phyloP scores from a whole-genome alignment of 2,888 invertebrate genomes.

The Achlya flavicornis region DNA sequence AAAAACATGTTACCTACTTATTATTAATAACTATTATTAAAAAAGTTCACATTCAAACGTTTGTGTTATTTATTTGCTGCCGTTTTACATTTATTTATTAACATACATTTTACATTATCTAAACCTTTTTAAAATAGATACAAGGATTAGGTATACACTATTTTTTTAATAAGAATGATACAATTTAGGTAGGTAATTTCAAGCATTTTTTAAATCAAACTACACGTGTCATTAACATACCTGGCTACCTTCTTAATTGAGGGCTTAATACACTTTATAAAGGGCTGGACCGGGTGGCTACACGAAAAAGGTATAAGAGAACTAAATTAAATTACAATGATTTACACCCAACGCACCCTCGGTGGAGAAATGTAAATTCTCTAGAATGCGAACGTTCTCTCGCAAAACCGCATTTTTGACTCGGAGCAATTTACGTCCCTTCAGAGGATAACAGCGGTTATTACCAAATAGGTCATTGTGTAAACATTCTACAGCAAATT shows the following conservation, averaged over 20 bases:
- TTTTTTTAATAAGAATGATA: no score
- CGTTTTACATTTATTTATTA: no score
- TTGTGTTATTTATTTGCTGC: no score
- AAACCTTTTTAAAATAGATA: no score
- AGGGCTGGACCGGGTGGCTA: slow-evolving; percentile 1
- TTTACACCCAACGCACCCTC: slow-evolving; percentile 29
- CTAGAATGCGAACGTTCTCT: slow-evolving; percentile 12
- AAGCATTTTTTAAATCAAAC: no score
- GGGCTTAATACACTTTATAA: slow-evolving; percentile 20
- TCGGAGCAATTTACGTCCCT: slow-evolving; percentile 47
- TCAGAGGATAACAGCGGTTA: slow-evolving; percentile 27
- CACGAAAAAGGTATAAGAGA: slow-evolving; percentile 9
- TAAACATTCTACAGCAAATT: slow-evolving; percentile 23
- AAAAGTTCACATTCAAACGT: no score
- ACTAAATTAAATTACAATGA: slow-evolving; percentile 44
- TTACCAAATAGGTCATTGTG: slow-evolving; percentile 24
- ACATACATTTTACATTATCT: no score
- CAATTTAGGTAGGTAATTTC: no score
- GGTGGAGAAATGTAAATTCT: slow-evolving; percentile 37
- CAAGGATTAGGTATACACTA: no score
- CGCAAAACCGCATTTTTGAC: slow-evolving; percentile 41
- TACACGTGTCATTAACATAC: background rate
- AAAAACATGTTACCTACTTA: no score
- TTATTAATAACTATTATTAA: no score
- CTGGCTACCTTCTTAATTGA: slow-evolving; percentile 1